Evolutionary conservation across 2,113 vertebrate species (phyloP).

Genomic region (Crocuta crocuta): DNA sequence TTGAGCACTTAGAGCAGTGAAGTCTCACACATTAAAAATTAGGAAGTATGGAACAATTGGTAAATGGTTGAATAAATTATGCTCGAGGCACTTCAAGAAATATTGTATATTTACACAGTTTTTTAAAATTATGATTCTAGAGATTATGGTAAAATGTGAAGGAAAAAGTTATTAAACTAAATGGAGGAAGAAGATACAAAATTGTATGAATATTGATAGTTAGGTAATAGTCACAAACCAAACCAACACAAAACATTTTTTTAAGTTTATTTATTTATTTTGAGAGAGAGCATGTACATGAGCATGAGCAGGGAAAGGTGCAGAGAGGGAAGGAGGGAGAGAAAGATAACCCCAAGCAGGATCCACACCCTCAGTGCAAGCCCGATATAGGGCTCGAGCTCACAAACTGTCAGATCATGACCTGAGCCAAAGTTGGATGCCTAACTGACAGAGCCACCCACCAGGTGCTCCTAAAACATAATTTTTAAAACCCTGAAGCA

Average conservation of each 20-base stretch:
- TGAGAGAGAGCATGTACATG: no score
- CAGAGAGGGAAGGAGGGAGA: no score
- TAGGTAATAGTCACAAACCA: background rate
- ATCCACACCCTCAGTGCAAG: no score
- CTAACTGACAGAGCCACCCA: no score
- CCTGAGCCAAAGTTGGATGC: no score
- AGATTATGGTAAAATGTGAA: background rate
- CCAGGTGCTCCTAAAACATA: background rate
- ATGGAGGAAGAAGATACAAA: background rate
- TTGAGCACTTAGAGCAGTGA: background rate
- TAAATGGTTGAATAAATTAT: conserved; percentile 7
- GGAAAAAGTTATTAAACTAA: background rate
- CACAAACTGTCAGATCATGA: no score
- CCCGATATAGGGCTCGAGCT: no score
- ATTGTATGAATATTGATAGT: background rate
- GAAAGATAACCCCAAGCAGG: no score
- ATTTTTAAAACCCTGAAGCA: background rate
- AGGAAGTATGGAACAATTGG: background rate
- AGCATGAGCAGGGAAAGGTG: no score
- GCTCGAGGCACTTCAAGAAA: background rate
- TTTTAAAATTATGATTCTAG: background rate
- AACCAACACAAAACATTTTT: background rate
- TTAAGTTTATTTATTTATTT: background rate
- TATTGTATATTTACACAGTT: background rate
- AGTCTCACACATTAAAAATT: background rate